Evolutionary conservation across 2,888 invertebrate species (phyloP), one percentile per base, ranked within the genome.

Genomic region (Dolichopus griseipennis): DNA sequence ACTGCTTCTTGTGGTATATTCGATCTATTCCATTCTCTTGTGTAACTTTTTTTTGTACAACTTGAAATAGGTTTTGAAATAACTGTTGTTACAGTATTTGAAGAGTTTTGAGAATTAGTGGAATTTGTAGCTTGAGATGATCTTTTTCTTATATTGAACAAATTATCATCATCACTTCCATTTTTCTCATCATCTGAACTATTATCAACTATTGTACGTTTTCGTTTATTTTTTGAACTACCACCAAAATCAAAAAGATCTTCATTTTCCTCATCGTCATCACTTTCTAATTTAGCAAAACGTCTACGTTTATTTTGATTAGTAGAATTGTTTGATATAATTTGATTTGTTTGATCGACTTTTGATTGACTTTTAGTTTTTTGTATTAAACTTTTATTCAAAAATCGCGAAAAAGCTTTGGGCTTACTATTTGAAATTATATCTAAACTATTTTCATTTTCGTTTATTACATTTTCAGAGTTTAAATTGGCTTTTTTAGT

Each of bases 161-260:
- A 27, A 62, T 52, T 21, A 41, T 69, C 66, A 52, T 67, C 64
- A 20, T 64, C 61, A 63, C 41, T 20, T 18, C 15, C 20, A 43
- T 22, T 7, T 63, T 67, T 65, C 1, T 71, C 12, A 52, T 33
- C 27, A 61, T 65, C 52, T 27, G 43, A 43, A 8, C 21, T 34
- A 34, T 65, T 8, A 3, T 10, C n/a, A 65, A 34, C 9, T 7
- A 2, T 6, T 21, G 63, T 8, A 27, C 21, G 12, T 43, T 52
- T 64, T 43, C 1, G 2, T 64, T 52, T 66, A 33, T 62, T 66
- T 37, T 7, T 1, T 9, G 74, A 70, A 7, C 69, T 71, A 1
- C 72, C 75, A 72, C 72, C 75, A 72, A 78, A 79, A 37, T 76
- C 72, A 41, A 79, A 79, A 3, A 77, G 70, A 70, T 78, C 74